Evolutionary conservation across 1,140 invertebrate genomes (phyloP), one percentile per base, ranked within the genome.

Genomic region (Bacillus rossius): DNA sequence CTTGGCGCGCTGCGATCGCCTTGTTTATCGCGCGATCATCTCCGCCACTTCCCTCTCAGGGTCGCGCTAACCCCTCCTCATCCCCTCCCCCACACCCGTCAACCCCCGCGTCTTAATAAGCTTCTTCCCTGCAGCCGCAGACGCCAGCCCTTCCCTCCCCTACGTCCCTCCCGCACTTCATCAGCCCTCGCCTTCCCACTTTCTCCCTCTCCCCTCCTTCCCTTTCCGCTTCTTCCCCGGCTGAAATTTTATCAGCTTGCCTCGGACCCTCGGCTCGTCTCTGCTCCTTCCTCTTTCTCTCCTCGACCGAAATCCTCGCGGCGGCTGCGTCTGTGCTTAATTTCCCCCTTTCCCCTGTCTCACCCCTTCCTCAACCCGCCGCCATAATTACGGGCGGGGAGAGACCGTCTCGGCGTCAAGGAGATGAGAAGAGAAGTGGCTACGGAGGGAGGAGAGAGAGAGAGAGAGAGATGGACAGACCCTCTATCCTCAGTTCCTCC

Each of bases 271-370:
- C 4, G 29, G 5, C 29, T 34, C 29, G 5, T 7, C 29, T 10
- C 29, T n/a, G n/a, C n/a, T n/a, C 5, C 43, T 5, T n/a, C 17
- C 52, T 40, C 10, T 20, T 40, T 20, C 34, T 20, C 52, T 19
- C 29, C 52, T n/a, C n/a, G n/a, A n/a, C n/a, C n/a, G n/a, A 7
- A 23, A 34, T 42, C 43, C 23, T 45, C n/a, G 17, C 52, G 37
- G 41, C 52, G 52, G 52, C 52, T 54, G 52, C 37, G 54, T 57
- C 42, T 22, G 55, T 57, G 55, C 55, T 57, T 57, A 57, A 57
- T 57, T 57, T 51, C 26, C 42, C 55, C 55, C n/a, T n/a, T n/a
- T n/a, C n/a, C n/a, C n/a, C n/a, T n/a, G n/a, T n/a, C n/a, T n/a
- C n/a, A n/a, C n/a, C n/a, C n/a, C n/a, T n/a, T n/a, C n/a, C n/a